Conservation (phyloP, 2,113 vertebrate genomes). For the Hymenochirus boettgeri region DNA sequence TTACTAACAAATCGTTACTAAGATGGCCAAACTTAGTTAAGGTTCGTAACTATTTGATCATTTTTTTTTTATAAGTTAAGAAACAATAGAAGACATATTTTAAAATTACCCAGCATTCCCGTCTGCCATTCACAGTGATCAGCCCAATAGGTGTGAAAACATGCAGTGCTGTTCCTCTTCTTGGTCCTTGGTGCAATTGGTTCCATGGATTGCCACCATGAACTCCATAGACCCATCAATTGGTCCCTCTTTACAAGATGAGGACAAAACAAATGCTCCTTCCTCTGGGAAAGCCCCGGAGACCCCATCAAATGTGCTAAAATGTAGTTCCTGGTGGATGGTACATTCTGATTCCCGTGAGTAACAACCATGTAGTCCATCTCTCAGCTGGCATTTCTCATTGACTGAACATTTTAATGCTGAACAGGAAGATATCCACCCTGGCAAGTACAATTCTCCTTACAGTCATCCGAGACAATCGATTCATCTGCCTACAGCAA, state of each 20-base stretch:
- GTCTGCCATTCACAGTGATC: conserved; percentile 4
- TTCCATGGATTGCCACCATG: conserved; percentile 4
- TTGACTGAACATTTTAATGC: not conserved
- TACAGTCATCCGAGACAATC: conserved; percentile 11
- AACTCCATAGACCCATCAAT: conserved; percentile 3
- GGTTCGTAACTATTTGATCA: too few relatives aligned
- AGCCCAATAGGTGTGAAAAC: conserved; percentile 19
- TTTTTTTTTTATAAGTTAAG: too few relatives aligned
- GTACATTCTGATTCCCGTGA: conserved; percentile 9
- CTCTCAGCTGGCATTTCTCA: conserved; percentile 25
- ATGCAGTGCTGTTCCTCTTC: not conserved
- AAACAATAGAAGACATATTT: too few relatives aligned
- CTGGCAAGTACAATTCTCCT: conserved; percentile 12
- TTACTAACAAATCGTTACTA: too few relatives aligned
- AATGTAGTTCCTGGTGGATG: not conserved
- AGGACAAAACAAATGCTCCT: conserved; percentile 17
- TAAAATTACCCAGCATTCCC: conserved; percentile 26
- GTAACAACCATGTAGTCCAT: conserved; percentile 14
- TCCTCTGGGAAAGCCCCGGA: conserved; percentile 14
- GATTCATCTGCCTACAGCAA: conserved; percentile 12
- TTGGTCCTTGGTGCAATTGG: not conserved
- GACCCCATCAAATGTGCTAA: conserved; percentile 21
- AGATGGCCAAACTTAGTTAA: too few relatives aligned
- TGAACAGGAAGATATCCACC: conserved; percentile 9
- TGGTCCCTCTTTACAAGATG: not conserved